phyloP scores from a whole-genome alignment of 2,888 invertebrate genomes.

The Diaphora mendica region DNA sequence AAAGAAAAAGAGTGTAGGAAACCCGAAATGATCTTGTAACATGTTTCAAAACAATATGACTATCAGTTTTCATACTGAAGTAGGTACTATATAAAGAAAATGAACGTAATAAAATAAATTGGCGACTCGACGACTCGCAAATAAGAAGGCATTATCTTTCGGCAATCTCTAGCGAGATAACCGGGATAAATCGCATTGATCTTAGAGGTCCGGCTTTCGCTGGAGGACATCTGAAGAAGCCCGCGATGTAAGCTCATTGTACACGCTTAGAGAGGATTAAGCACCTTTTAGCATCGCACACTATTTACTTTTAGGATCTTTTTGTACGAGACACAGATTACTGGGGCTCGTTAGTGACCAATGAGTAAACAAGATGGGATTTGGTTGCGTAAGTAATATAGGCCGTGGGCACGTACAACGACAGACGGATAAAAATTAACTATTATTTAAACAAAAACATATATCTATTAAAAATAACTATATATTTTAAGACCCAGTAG shows the following conservation, averaged over 20 bases:
- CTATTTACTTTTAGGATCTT: constrained; percentile 74
- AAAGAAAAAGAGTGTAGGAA: neutral
- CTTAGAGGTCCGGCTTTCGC: constrained; percentile 71
- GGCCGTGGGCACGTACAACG: constrained; percentile 23
- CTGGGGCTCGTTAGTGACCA: constrained; percentile 61
- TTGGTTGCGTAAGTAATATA: constrained; percentile 36
- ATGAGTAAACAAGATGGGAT: constrained; percentile 59
- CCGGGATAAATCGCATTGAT: constrained; percentile 77
- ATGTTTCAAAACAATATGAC: constrained; percentile 29
- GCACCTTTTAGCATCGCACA: constrained; percentile 80
- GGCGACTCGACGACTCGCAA: constrained; percentile 56
- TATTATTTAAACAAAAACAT: constrained; percentile 14
- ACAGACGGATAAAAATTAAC: constrained; percentile 19
- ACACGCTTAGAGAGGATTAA: constrained; percentile 76
- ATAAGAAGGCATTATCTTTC: constrained; percentile 68
- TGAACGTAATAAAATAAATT: constrained; percentile 54
- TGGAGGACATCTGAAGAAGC: constrained; percentile 72
- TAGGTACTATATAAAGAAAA: constrained; percentile 43
- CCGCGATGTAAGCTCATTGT: constrained; percentile 79
- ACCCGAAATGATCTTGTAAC: neutral
- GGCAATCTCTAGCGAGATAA: constrained; percentile 62
- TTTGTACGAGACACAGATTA: constrained; percentile 64
- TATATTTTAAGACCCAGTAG: neutral
- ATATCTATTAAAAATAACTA: neutral
- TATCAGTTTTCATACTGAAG: constrained; percentile 20